Evolutionary conservation across 1,140 invertebrate genomes (phyloP).

Genomic region (Halictus rubicundus): DNA sequence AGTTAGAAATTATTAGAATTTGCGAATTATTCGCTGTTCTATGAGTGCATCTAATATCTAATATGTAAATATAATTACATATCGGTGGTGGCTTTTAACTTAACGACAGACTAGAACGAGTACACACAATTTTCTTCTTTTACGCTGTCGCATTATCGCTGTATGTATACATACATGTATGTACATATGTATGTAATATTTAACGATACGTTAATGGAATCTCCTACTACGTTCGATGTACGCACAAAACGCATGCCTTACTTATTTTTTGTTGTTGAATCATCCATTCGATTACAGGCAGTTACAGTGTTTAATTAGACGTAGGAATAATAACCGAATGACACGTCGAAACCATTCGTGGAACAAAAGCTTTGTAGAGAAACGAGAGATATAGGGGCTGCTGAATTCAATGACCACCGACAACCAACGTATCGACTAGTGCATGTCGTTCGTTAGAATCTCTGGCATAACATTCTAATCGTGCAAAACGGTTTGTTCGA

Average conservation of each 20-base stretch:
- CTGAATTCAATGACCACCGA: neutral
- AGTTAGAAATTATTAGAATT: neutral
- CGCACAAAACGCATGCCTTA: neutral
- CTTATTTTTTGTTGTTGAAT: neutral
- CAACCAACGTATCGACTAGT: neutral
- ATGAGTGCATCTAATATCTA: neutral
- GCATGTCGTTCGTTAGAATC: conserved; percentile 8
- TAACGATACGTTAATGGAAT: neutral
- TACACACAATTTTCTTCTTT: neutral
- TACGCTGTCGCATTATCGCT: neutral
- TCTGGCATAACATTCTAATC: neutral
- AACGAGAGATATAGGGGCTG: neutral
- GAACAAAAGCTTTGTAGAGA: neutral
- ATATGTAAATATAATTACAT: neutral
- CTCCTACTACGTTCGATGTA: neutral
- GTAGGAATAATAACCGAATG: no score
- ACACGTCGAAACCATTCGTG: neutral
- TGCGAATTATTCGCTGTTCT: neutral
- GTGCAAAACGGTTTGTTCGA: neutral
- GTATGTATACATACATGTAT: neutral
- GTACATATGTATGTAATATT: no score
- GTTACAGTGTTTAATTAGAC: neutral
- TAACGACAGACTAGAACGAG: no score
- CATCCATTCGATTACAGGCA: conserved; percentile 1
- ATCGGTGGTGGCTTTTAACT: neutral